A percentile compares a stretch with the other conserved stretches of the same genome.
Evolutionary conservation across 1,140 invertebrate species (phyloP).

Genomic region (Linepithema humile): DNA sequence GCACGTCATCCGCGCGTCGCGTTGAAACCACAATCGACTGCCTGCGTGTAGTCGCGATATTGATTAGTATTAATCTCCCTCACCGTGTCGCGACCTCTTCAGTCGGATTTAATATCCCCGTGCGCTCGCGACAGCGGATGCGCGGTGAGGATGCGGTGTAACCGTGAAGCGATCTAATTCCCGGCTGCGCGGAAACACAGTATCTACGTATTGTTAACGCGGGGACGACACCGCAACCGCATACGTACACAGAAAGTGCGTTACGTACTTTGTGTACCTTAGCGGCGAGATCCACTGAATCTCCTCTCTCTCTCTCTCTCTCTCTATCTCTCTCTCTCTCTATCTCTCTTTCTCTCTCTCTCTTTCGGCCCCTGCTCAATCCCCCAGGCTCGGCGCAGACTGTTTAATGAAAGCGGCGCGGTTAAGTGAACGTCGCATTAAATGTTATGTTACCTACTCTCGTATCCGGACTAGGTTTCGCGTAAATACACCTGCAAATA

Average conservation of each 20-base stretch:
- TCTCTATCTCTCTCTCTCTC: not conserved
- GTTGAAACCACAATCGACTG: not conserved
- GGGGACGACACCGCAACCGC: slow-evolving; percentile 41
- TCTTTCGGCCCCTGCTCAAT: slow-evolving; percentile 2
- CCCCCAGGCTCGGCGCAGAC: slow-evolving; percentile 1
- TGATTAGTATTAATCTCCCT: slow-evolving; percentile 37
- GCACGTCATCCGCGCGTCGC: not conserved
- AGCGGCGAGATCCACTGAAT: not conserved
- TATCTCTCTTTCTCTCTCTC: too few relatives aligned
- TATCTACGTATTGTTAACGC: slow-evolving; percentile 58
- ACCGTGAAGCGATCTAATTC: slow-evolving; percentile 55
- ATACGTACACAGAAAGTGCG: slow-evolving; percentile 49
- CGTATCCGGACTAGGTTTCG: not conserved
- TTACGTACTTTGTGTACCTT: slow-evolving; percentile 51
- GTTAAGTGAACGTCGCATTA: slow-evolving; percentile 60
- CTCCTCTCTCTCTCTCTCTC: not conserved
- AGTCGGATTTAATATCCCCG: slow-evolving; percentile 61
- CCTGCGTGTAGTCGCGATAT: not conserved
- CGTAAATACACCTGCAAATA: not conserved
- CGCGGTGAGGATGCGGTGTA: slow-evolving; percentile 7
- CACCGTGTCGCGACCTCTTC: not conserved
- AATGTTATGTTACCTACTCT: not conserved
- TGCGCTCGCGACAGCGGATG: not conserved
- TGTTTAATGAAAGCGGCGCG: slow-evolving; percentile 58
- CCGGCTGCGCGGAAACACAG: slow-evolving; percentile 11